Conservation (phyloP, 2,797 vertebrate genomes). For the Sebastes vulpes region DNA sequence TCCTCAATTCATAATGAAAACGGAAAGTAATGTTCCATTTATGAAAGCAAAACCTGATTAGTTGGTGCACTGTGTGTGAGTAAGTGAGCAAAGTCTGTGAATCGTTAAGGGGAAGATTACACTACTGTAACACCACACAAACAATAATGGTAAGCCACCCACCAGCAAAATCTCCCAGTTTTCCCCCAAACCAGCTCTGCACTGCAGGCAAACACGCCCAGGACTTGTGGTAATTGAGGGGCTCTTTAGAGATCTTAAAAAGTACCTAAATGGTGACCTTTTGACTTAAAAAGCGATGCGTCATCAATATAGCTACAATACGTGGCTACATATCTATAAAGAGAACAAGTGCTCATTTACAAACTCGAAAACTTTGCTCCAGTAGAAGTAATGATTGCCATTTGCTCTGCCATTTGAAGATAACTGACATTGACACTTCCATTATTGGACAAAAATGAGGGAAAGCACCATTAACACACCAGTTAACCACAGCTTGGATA, state of each 20-base stretch:
- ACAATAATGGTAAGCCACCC: not conserved
- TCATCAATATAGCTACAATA: not conserved
- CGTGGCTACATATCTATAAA: not conserved
- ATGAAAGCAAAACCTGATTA: constrained; percentile 12
- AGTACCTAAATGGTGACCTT: not conserved
- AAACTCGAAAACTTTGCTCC: not conserved
- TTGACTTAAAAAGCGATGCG: not conserved
- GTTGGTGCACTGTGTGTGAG: not conserved
- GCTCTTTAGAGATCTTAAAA: not conserved
- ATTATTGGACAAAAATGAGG: not conserved
- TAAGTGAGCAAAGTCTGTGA: not conserved
- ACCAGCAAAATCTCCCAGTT: not conserved
- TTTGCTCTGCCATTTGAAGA: not conserved
- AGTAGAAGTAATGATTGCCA: not conserved
- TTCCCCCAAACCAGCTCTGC: not conserved
- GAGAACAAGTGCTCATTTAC: not conserved
- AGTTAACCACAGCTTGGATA: not conserved
- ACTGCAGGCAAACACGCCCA: not conserved
- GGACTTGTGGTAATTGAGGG: not conserved
- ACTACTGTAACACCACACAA: not conserved
- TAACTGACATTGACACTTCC: not conserved
- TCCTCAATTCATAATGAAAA: not conserved
- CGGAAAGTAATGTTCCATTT: not conserved
- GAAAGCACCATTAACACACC: not conserved
- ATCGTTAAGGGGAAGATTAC: not conserved